Percentiles rank a stretch among this genome's conserved stretches.
These are phyloP conservation scores for Antheraea mylitta DNA, from an alignment of 1,140 invertebrate genomes.

Conservation along the genomic window DNA sequence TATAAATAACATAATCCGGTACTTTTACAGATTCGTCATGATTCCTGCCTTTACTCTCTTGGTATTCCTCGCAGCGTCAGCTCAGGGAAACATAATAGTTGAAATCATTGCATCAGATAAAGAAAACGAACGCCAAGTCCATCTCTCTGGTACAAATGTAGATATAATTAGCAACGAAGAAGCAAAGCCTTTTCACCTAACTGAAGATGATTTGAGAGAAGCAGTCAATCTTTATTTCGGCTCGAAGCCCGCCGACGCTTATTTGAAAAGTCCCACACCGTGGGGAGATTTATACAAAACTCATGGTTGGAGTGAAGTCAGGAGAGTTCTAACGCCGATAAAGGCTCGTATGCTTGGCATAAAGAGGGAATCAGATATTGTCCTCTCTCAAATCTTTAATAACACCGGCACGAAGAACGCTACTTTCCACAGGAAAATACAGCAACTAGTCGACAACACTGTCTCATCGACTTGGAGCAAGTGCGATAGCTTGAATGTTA, in stretches of 20 bases:
- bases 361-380: constrained; percentile 10
- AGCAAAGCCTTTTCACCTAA: constrained; percentile 15
- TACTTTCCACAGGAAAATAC: constrained; percentile 16
- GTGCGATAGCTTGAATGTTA: background rate
- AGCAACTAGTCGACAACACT: constrained; percentile 18
- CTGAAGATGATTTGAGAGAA: constrained; percentile 20
- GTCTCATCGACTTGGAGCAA: constrained; percentile 20
- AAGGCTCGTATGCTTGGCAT: constrained; percentile 19
- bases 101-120: constrained; percentile 6
- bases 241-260: constrained; percentile 22
- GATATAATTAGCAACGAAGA: constrained; percentile 27
- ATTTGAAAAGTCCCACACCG: constrained; percentile 28
- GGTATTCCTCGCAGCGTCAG: constrained; percentile 9
- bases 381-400: constrained; percentile 15
- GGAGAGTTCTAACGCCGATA: constrained; percentile 18
- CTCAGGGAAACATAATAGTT: constrained; percentile 15
- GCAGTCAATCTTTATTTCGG: constrained; percentile 18
- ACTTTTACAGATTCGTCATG: background rate
- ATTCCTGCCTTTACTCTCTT: background rate
- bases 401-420: constrained; percentile 18
- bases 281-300: constrained; percentile 31
- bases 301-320: constrained; percentile 28
- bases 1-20: too few species aligned
- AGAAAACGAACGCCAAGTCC: constrained; percentile 1
- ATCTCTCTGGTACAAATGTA: constrained; percentile 16